Evolutionary conservation across 2,888 invertebrate genomes (phyloP), one percentile per base, ranked within the genome.

Genomic region (Steinernema carpocapsae): DNA sequence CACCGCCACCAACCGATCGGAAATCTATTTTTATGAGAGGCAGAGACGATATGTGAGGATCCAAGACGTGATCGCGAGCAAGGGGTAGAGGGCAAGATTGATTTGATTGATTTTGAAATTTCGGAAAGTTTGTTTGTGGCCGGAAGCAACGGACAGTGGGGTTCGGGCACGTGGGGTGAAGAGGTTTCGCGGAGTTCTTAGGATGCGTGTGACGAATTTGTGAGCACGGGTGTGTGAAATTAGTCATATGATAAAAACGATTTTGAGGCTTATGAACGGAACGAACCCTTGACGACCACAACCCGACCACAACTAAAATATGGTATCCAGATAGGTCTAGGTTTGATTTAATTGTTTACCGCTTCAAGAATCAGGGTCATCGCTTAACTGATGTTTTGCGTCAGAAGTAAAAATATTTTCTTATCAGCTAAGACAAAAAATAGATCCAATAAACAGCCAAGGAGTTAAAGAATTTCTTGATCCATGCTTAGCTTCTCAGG

Each of bases 1-100:
- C 56, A 56, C 19, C 56, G 56, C 56, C 56, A 26, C 56, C 56
- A 56, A 19, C 56, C 56, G 56, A 56, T 56, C 56, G 56, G 56
- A 56, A 56, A 56, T 56, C 56, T 56, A 56, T 56, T 56, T 56
- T 56, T 56, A 56, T 26, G 56, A 22, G 26, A 56, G 26, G 22
- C n/a, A n/a, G n/a, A n/a, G n/a, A n/a, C n/a, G n/a, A n/a, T n/a
- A n/a, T n/a, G n/a, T n/a, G n/a, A n/a, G n/a, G n/a, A n/a, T n/a
- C n/a, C n/a, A n/a, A n/a, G n/a, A n/a, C n/a, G n/a, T n/a, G n/a
- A n/a, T n/a, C n/a, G n/a, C n/a, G n/a, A n/a, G n/a, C n/a, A n/a
- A 19, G 19, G 19, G 48, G 19, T 3, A 4, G n/a, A 17, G 19
- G 48, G 19, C 6, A 56, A 56, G 26, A 56, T 56, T 56, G 56